Conservation (phyloP, 2,797 vertebrate species). For the Tympanoctomys barrerae region DNA sequence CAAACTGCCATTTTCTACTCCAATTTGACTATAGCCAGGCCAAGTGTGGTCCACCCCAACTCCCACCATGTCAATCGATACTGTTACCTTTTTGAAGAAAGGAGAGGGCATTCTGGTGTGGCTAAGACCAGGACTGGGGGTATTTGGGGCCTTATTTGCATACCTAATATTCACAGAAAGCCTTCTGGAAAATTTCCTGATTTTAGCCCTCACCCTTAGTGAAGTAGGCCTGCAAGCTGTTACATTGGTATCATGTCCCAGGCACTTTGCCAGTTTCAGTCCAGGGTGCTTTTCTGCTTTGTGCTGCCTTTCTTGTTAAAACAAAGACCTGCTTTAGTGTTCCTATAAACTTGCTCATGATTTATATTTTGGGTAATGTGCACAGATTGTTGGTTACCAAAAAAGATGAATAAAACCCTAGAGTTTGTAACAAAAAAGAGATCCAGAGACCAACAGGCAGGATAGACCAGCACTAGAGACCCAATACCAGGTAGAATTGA, state of each 20-base stretch:
- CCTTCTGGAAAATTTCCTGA: background rate
- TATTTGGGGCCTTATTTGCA: background rate
- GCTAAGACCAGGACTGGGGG: background rate
- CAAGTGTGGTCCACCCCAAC: background rate
- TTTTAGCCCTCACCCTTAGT: background rate
- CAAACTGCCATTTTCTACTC: background rate
- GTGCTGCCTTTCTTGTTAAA: background rate
- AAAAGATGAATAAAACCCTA: background rate
- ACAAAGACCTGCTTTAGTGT: background rate
- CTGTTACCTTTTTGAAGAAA: background rate
- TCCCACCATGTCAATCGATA: background rate
- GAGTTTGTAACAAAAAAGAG: background rate
- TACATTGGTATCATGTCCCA: background rate
- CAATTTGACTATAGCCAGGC: background rate
- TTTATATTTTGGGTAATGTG: background rate
- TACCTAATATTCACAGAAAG: background rate
- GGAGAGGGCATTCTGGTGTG: background rate
- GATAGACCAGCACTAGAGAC: background rate
- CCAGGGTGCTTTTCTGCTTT: background rate
- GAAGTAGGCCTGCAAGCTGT: background rate
- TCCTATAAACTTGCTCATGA: background rate
- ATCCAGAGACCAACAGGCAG: background rate
- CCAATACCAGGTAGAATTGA: rapidly evolving
- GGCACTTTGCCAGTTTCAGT: background rate
- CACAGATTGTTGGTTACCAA: background rate